These are phyloP conservation scores for Melanostoma mellinum DNA, from an alignment of 2,888 invertebrate genomes.

Conservation along the genomic window DNA sequence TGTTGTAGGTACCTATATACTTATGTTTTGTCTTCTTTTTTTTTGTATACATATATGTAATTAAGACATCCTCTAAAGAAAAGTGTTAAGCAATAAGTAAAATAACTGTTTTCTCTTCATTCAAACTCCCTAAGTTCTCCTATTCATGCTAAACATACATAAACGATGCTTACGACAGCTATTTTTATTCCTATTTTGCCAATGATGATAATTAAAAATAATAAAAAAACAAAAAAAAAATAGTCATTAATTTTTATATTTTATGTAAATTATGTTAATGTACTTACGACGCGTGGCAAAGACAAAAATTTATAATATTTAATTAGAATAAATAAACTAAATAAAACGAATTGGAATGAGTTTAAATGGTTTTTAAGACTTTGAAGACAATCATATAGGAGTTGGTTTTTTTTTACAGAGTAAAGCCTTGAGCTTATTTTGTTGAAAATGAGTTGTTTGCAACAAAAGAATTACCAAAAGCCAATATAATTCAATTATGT, in stretches of 20 bases:
- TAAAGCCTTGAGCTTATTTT: too few species aligned
- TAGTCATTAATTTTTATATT: conserved; percentile 39
- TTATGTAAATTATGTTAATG: conserved; percentile 31
- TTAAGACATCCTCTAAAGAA: too few species aligned
- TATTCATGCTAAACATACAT: background rate
- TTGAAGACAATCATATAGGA: too few species aligned
- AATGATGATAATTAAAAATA: conserved; percentile 57
- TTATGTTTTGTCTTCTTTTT: background rate
- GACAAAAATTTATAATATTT: conserved; percentile 4
- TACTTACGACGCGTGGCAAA: conserved; percentile 31
- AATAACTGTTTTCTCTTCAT: background rate
- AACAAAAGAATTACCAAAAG: too few species aligned
- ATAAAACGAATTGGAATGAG: background rate
- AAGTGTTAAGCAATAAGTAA: too few species aligned
- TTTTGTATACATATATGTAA: background rate
- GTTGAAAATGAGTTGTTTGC: too few species aligned
- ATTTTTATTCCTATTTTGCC: conserved; percentile 63
- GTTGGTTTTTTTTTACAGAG: too few species aligned
- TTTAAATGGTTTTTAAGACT: too few species aligned
- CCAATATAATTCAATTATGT: too few species aligned
- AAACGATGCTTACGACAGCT: conserved; percentile 7
- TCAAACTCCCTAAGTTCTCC: background rate
- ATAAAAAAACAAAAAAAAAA: background rate
- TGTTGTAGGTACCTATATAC: background rate
- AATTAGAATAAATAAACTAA: background rate